Base-by-base conservation (phyloP, 2,113 vertebrate genomes). In the Pluvianellus socialis region DNA sequence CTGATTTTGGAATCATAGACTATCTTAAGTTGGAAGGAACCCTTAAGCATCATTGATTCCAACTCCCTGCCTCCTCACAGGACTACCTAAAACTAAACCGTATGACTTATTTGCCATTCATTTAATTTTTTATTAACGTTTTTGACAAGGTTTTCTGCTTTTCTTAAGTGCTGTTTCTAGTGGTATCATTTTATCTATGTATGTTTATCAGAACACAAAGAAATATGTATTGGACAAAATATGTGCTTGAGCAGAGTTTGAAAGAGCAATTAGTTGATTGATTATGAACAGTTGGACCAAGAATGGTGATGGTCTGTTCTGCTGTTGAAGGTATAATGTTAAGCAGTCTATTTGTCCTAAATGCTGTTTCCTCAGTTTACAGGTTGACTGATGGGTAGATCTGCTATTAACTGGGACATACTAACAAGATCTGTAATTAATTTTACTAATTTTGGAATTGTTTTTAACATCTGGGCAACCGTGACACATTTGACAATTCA, bases 281-380 rank as follows among this genome's bases (percentile, higher is more conserved):
- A 23, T 11, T 50, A 6, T 32, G 32, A 88, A 3, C 40, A 42
- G 13, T 63, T 65, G 23, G 65, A 7, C 28, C 14, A 2, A 10
- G 61, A 71, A 14, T 16, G 50, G 22, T 47, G 47, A 19, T 80
- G 50, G 55, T 32, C 21, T 45, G 19, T 89, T 53, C 56, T 73
- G 32, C 52, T 38, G 20, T 80, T 86, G 26, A 12, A 12, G n/a
- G 53, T 87, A 10, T 0, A 24, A 1, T 5, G 20, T 56, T 35
- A 49, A 56, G 12, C 0, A 0, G 14, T 42, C 32, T 70, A 0
- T 74, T 65, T 66, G 35, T 77, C 30, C 33, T 52, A 16, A 30
- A 24, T 81, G 56, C 61, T 67, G 2, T 59, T 81, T 80, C 66
- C 88, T 90, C 47, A 40, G 30, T 35, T 70, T 56, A 9, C n/a